A percentile compares a stretch with the other conserved stretches of the same genome.
These are phyloP conservation scores for Drosophila varians DNA, from an alignment of 1,140 invertebrate species.

Conservation along the genomic window DNA sequence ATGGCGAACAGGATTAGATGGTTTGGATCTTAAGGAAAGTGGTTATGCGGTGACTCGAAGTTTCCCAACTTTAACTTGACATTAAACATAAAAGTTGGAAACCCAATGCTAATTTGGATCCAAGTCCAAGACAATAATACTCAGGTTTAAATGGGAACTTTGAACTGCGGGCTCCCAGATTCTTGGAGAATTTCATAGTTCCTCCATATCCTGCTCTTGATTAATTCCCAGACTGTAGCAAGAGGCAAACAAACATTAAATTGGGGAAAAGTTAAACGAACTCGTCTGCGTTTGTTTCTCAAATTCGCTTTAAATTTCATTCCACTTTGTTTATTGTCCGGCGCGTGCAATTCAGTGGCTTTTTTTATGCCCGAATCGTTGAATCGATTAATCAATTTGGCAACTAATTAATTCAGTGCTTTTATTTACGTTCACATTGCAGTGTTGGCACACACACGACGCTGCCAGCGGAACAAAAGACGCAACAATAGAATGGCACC, in stretches of 20 bases:
- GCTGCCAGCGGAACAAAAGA: conserved; percentile 15
- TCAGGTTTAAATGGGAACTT: neutral
- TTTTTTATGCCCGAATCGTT: conserved; percentile 30
- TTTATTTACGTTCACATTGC: conserved; percentile 35
- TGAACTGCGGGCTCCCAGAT: too few relatives aligned
- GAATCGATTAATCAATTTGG: conserved; percentile 66
- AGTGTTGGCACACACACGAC: conserved; percentile 12
- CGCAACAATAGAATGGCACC: conserved; percentile 47
- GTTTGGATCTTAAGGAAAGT: neutral
- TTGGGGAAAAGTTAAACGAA: conserved; percentile 59
- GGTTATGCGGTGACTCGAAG: neutral
- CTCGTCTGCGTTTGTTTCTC: conserved; percentile 33
- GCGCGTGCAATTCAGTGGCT: conserved; percentile 23
- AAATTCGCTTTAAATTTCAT: conserved; percentile 27
- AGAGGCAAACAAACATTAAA: neutral
- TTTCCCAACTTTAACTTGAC: too few relatives aligned
- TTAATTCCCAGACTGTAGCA: conserved; percentile 11
- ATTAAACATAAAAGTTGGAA: too few relatives aligned
- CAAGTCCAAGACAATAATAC: neutral
- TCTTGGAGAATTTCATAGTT: too few relatives aligned
- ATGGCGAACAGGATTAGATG: conserved; percentile 5
- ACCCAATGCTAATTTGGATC: too few relatives aligned
- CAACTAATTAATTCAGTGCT: conserved; percentile 57
- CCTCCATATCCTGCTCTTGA: conserved; percentile 6
- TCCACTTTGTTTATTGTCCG: conserved; percentile 17